Evolutionary conservation across 2,797 vertebrate species (phyloP), one percentile per base, ranked within the genome.

Genomic region (Enteromius unitaeniatus): DNA sequence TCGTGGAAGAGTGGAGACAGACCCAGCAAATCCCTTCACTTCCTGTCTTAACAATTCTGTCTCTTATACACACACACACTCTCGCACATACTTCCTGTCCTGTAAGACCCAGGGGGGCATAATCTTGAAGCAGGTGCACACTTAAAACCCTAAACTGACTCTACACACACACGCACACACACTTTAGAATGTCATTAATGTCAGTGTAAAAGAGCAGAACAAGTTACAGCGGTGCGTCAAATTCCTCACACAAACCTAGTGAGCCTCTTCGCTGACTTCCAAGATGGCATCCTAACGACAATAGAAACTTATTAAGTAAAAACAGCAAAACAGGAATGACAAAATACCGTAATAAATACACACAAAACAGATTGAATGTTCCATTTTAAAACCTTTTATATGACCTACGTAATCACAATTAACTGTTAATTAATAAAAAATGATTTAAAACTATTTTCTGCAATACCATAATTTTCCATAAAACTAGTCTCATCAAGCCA

Each of bases 1-100:
- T 92, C 83, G 87, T 26, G 53, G 87, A 79, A 90, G 87, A 91
- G 86, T 81, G 47, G 70, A 92, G 89, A 88, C 88, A 83, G 81
- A 81, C 78, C 65, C 86, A 82, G 74, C 81, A 80, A 60, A 64
- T 21, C 15, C 49, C 77, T 68, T 9, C 17, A 81, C 72, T 69
- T 81, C 79, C 84, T 47, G 28, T 81, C 72, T 67, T 19, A 81
- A 68, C 78, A 81, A 51, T 60, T 64, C 26, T 34, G 37, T 47
- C 47, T 31, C 45, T 42, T 49, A 8, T 45, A 88, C 85, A 86
- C 83, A 85, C 83, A 85, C 78, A 72, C 73, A 78, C 76, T 64
- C 62, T 42, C 26, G 34, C 79, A 88, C 84, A 86, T 84, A 85
- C 78, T 85, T 79, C 75, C 65, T 81, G 82, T 84, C 6, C 89